phyloP scores from a whole-genome alignment of 2,797 vertebrate genomes.

The Sebastes nivosus region DNA sequence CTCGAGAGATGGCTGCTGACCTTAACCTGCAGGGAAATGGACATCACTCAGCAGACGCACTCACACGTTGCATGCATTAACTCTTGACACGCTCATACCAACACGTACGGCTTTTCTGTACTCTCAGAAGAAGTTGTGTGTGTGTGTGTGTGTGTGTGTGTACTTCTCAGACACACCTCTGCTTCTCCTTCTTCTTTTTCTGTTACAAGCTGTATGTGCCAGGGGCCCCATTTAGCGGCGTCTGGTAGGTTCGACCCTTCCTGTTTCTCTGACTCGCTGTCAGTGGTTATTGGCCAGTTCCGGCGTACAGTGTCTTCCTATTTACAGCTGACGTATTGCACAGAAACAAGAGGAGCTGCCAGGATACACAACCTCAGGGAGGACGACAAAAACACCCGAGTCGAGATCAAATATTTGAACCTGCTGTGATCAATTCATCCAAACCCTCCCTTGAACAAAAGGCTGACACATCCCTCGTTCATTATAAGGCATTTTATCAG shows the following conservation, averaged over 20 bases:
- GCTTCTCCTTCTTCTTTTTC: background rate
- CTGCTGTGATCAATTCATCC: conserved; percentile 25
- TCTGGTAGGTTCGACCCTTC: conserved; percentile 40
- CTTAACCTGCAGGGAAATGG: conserved; percentile 67
- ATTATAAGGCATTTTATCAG: conserved; percentile 8
- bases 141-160: background rate
- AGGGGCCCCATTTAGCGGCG: conserved; percentile 46
- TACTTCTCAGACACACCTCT: background rate
- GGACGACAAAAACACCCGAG: background rate
- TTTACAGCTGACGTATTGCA: conserved; percentile 5
- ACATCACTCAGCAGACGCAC: conserved; percentile 49
- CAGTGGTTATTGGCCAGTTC: conserved; percentile 36
- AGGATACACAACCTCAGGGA: conserved; percentile 27
- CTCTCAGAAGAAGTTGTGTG: background rate
- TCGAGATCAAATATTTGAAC: conserved; percentile 45
- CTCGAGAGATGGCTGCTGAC: conserved; percentile 52
- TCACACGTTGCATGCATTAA: conserved; percentile 56
- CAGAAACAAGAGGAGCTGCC: conserved; percentile 31
- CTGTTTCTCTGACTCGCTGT: conserved; percentile 36
- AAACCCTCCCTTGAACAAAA: conserved; percentile 28
- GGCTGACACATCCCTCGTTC: conserved; percentile 30
- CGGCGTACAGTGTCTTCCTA: conserved; percentile 7
- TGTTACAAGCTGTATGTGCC: conserved; percentile 31
- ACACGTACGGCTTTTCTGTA: background rate
- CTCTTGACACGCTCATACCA: conserved; percentile 12